These are phyloP conservation scores for Aphelinus atriplicis DNA, from an alignment of 1,140 invertebrate species.

Conservation along the genomic window DNA sequence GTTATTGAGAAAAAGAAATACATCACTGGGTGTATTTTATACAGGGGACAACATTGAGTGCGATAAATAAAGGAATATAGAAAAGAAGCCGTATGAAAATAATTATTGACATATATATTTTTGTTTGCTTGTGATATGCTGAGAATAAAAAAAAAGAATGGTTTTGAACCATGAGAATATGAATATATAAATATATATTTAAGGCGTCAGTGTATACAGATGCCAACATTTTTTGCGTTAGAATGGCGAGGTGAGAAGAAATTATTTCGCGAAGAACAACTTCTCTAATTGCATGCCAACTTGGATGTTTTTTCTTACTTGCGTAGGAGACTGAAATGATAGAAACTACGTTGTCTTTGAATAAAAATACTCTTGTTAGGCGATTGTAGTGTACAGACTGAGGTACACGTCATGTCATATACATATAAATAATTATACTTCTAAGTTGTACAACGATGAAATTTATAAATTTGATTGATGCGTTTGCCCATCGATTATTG, in stretches of 20 bases:
- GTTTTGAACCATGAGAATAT: slow-evolving; percentile 50
- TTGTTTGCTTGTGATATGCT: slow-evolving; percentile 42
- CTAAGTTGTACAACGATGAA: slow-evolving; percentile 32
- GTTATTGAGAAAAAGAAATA: slow-evolving; percentile 37
- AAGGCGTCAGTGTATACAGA: slow-evolving; percentile 25
- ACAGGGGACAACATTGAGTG: slow-evolving; percentile 40
- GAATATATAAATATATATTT: slow-evolving; percentile 41
- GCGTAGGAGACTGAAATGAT: slow-evolving; percentile 38
- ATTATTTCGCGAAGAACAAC: slow-evolving; percentile 25
- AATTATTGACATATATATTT: slow-evolving; percentile 37
- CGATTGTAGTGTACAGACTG: slow-evolving; percentile 25
- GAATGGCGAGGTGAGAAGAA: slow-evolving; percentile 2
- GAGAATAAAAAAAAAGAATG: slow-evolving; percentile 17
- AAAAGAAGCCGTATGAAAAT: slow-evolving; percentile 43
- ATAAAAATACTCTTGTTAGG: slow-evolving; percentile 38
- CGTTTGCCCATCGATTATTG: slow-evolving; percentile 9
- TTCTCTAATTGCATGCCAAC: slow-evolving; percentile 35
- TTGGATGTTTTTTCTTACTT: slow-evolving; percentile 33
- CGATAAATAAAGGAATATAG: slow-evolving; percentile 14
- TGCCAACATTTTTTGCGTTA: slow-evolving; percentile 15
- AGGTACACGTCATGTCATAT: slow-evolving; percentile 5
- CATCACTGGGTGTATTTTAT: slow-evolving; percentile 37
- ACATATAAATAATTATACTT: slow-evolving; percentile 18
- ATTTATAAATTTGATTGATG: slow-evolving; percentile 7
- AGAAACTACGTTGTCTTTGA: slow-evolving; percentile 30